A percentile compares a stretch with the other conserved stretches of the same genome.
These are phyloP conservation scores for Pollenia amentaria DNA, from an alignment of 2,888 invertebrate genomes.

Conservation along the genomic window DNA sequence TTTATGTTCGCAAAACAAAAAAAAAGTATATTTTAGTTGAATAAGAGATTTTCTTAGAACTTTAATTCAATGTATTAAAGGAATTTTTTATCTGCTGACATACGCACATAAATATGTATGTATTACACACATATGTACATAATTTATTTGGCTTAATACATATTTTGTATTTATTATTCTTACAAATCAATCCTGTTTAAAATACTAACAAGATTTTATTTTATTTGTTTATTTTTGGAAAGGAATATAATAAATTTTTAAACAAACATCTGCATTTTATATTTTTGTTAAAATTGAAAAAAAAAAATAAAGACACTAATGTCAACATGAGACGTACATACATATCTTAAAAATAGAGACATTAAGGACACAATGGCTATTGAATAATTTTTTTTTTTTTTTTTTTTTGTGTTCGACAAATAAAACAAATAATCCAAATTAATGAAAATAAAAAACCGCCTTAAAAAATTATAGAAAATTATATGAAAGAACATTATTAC, in stretches of 20 bases:
- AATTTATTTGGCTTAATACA: constrained; percentile 15
- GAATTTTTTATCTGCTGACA: background rate
- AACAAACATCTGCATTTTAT: constrained; percentile 54
- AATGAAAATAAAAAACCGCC: constrained; percentile 70
- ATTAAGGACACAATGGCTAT: constrained; percentile 40
- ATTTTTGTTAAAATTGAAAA: constrained; percentile 23
- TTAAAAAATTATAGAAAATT: constrained; percentile 52
- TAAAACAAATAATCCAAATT: constrained; percentile 51
- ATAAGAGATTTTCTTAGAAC: background rate
- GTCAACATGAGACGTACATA: constrained; percentile 35
- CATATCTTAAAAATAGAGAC: constrained; percentile 14
- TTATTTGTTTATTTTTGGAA: constrained; percentile 2
- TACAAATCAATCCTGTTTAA: constrained; percentile 35
- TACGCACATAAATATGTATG: too few species aligned
- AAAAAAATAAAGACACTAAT: constrained; percentile 23
- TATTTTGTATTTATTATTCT: constrained; percentile 27
- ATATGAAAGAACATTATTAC: constrained; percentile 57
- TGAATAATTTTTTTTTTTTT: background rate
- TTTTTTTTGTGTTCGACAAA: background rate
- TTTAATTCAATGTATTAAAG: background rate
- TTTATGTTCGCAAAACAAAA: too few species aligned
- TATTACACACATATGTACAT: too few species aligned
- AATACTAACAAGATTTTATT: constrained; percentile 64
- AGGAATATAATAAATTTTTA: constrained; percentile 3
- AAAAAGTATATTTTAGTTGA: too few species aligned